Percentiles rank a stretch among this genome's conserved stretches.
Conservation (phyloP, 2,888 invertebrate species). For the Euproctis similis region DNA sequence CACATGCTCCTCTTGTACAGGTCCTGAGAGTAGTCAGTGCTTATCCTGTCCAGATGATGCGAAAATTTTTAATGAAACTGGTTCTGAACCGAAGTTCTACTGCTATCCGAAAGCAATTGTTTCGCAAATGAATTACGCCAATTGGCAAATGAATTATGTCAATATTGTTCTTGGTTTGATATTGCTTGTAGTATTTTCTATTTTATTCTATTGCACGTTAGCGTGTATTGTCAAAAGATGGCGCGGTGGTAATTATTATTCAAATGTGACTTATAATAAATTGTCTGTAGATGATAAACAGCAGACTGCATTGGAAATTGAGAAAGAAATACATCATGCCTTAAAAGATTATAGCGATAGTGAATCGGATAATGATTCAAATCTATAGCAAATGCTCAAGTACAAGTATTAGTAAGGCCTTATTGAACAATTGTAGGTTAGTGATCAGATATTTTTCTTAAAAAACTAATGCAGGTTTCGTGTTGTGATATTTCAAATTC, state of each 20-base stretch:
- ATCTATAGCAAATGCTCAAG: slow-evolving; percentile 50
- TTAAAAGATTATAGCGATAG: slow-evolving; percentile 55
- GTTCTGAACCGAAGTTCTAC: slow-evolving; percentile 53
- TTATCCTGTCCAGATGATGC: slow-evolving; percentile 81
- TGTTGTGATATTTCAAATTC: slow-evolving; percentile 50
- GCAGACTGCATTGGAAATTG: slow-evolving; percentile 55
- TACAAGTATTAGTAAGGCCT: slow-evolving; percentile 49
- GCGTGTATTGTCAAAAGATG: slow-evolving; percentile 41
- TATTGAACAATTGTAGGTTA: slow-evolving; percentile 32
- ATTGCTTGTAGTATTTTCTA: slow-evolving; percentile 40
- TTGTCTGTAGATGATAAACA: slow-evolving; percentile 56
- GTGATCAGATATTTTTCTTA: slow-evolving; percentile 27
- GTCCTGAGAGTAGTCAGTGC: slow-evolving; percentile 82
- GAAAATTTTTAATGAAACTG: slow-evolving; percentile 60
- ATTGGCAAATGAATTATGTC: slow-evolving; percentile 64
- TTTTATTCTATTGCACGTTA: slow-evolving; percentile 39
- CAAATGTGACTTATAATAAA: slow-evolving; percentile 58
- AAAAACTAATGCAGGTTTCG: slow-evolving; percentile 39
- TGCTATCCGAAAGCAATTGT: slow-evolving; percentile 69
- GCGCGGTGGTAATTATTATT: slow-evolving; percentile 44
- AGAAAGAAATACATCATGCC: slow-evolving; percentile 61
- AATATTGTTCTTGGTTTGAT: slow-evolving; percentile 55
- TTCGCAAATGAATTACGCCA: slow-evolving; percentile 53
- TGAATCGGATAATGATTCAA: slow-evolving; percentile 59
- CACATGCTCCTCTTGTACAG: slow-evolving; percentile 81